Evolutionary conservation across 35 echinoderm and acorn worm species (phyloP).

Genomic region (Holothuria glaberrima): DNA sequence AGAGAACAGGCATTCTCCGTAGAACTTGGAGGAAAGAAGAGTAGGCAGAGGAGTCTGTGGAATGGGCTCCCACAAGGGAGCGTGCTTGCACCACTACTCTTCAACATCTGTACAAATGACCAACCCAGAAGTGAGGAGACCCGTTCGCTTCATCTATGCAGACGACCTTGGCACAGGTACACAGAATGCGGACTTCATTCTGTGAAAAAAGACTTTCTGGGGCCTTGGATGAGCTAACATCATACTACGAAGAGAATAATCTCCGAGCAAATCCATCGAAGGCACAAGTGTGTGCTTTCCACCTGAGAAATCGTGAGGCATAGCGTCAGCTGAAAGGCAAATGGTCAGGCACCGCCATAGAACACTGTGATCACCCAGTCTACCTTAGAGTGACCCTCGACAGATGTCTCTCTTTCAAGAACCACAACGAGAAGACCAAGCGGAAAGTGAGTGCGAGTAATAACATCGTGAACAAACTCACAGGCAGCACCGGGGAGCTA

Average conservation of each 20-base stretch:
- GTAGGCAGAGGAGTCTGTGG: constrained; percentile 56
- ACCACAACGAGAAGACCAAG: constrained; percentile 36
- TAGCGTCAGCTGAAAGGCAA: constrained; percentile 46
- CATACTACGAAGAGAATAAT: constrained; percentile 59
- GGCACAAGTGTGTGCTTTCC: constrained; percentile 61
- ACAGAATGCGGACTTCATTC: constrained; percentile 16
- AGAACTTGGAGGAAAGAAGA: constrained; percentile 54
- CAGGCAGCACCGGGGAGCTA: background rate
- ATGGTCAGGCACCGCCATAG: background rate
- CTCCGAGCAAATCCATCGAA: constrained; percentile 66
- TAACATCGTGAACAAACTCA: constrained; percentile 1
- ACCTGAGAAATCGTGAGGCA: constrained; percentile 43
- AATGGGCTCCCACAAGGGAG: too few relatives aligned
- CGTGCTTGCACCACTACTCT: constrained; percentile 33
- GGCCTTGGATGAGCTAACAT: background rate
- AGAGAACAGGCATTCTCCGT: constrained; percentile 68
- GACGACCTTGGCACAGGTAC: constrained; percentile 53
- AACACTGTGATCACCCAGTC: constrained; percentile 54
- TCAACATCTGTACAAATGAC: constrained; percentile 49
- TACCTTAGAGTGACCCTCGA: constrained; percentile 43
- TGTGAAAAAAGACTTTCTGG: constrained; percentile 19
- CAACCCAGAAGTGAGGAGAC: constrained; percentile 41
- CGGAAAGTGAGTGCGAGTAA: too few relatives aligned
- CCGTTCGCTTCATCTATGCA: constrained; percentile 62
- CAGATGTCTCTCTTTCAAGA: too few relatives aligned